Conservation (phyloP, 1,140 invertebrate species). For the Sitobion miscanthi region DNA sequence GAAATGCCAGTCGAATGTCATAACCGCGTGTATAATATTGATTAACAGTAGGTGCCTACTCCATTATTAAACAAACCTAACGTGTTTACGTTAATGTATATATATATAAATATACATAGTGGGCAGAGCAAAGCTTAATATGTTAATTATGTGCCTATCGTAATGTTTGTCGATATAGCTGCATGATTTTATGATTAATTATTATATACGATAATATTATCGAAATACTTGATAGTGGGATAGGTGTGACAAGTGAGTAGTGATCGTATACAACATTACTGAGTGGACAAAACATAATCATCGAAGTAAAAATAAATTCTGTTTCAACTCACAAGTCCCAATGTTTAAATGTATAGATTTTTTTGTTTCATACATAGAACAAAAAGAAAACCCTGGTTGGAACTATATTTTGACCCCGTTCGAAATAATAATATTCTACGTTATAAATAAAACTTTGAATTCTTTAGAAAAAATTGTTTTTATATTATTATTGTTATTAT, state of each 20-base stretch:
- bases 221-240: not conserved
- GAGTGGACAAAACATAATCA: not conserved
- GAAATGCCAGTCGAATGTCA: not conserved
- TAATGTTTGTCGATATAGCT: not conserved
- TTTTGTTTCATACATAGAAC: not conserved
- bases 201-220: not conserved
- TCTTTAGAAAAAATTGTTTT: not conserved
- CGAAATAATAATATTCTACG: not conserved
- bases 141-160: not conserved
- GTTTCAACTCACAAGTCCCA: not conserved
- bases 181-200: not conserved
- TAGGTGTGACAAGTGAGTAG: not conserved
- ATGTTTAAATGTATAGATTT: not conserved
- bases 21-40: not conserved
- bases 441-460: not conserved
- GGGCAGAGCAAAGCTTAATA: not conserved
- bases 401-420: not conserved
- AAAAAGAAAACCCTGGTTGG: not conserved
- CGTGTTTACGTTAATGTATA: not conserved
- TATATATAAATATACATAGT: not conserved
- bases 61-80: not conserved
- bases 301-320: not conserved
- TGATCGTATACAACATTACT: not conserved
- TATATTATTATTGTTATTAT: not conserved
- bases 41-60: not conserved